Conservation (phyloP, 2,888 invertebrate species). For the Punctoribates punctum region DNA sequence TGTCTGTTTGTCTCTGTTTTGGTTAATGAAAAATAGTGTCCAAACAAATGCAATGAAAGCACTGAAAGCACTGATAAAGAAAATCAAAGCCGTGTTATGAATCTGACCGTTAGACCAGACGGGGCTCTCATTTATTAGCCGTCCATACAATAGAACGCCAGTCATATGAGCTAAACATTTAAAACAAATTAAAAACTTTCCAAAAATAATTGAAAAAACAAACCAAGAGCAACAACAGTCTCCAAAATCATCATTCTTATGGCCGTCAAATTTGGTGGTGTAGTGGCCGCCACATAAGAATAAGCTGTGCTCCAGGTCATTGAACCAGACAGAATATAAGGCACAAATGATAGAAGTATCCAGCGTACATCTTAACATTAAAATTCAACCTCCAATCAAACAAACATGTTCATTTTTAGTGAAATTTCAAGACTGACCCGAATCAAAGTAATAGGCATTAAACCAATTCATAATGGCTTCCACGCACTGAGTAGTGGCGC, state of each 20-base stretch:
- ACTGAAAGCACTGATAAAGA: neutral
- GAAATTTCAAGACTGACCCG: conserved; percentile 10
- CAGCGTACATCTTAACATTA: neutral
- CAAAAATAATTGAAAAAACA: neutral
- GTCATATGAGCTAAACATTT: neutral
- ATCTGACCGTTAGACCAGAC: neutral
- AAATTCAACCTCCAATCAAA: neutral
- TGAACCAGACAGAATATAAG: neutral
- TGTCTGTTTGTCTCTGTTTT: neutral
- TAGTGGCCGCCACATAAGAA: conserved; percentile 17
- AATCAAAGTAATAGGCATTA: conserved; percentile 33
- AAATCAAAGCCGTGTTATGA: neutral
- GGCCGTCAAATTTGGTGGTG: neutral
- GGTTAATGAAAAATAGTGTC: neutral
- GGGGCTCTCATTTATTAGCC: neutral
- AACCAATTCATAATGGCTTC: neutral
- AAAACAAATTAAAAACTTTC: neutral
- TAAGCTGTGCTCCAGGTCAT: conserved; percentile 19
- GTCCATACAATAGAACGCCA: neutral
- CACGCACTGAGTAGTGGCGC: neutral
- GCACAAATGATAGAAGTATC: neutral
- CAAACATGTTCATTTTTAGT: neutral
- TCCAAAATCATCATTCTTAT: neutral
- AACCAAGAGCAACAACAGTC: neutral
- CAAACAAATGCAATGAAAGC: conserved; percentile 9